phyloP scores from a whole-genome alignment of 2,888 invertebrate species.

The Colletes collaris region DNA sequence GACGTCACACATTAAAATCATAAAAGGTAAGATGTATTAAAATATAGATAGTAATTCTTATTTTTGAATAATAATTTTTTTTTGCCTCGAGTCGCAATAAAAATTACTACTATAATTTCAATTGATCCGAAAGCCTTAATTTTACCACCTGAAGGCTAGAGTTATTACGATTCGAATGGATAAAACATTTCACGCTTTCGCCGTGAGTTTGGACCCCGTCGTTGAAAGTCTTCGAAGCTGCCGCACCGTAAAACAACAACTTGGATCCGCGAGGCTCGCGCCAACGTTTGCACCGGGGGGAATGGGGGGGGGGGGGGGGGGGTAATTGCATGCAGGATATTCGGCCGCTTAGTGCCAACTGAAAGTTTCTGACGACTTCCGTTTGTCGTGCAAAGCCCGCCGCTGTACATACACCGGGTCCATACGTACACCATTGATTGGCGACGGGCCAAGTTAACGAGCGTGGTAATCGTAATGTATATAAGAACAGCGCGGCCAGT shows the following conservation, averaged over 20 bases:
- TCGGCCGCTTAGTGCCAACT: slow-evolving; percentile 70
- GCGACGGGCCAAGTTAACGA: slow-evolving; percentile 66
- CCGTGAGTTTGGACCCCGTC: slow-evolving; percentile 27
- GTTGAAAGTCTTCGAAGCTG: slow-evolving; percentile 54
- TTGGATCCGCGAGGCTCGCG: slow-evolving; percentile 42
- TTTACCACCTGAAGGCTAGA: too few species aligned
- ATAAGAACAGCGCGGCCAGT: slow-evolving; percentile 47
- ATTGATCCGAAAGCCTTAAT: too few species aligned
- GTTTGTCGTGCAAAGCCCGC: slow-evolving; percentile 53
- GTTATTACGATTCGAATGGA: too few species aligned
- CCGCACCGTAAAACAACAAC: slow-evolving; percentile 45
- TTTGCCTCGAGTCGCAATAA: too few species aligned
- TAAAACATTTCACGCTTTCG: neutral
- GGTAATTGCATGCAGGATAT: slow-evolving; percentile 70
- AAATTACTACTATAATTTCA: too few species aligned
- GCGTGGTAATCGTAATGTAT: slow-evolving; percentile 58
- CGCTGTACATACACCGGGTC: slow-evolving; percentile 1
- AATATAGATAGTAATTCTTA: too few species aligned
- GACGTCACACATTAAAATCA: too few species aligned
- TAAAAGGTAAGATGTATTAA: too few species aligned
- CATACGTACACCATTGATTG: slow-evolving; percentile 61
- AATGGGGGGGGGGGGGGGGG: neutral
- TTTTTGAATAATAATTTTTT: too few species aligned
- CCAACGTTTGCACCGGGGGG: slow-evolving; percentile 45
- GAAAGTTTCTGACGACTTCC: slow-evolving; percentile 75